Conservation (phyloP, 2,113 vertebrate genomes). For the Apodemus sylvaticus region DNA sequence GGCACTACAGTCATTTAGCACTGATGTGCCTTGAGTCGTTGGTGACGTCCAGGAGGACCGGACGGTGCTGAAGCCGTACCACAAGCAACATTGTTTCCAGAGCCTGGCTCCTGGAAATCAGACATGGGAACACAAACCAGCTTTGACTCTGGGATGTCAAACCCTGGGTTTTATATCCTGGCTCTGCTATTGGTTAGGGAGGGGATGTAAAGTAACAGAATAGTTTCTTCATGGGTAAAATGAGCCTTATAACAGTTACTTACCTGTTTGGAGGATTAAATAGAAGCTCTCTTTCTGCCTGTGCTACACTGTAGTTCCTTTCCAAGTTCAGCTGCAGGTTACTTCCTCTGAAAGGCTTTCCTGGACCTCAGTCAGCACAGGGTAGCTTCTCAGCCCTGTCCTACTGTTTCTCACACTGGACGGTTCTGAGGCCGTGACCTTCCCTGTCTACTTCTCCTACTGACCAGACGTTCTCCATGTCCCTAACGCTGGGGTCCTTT, state of each 20-base stretch:
- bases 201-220: background rate
- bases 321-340: background rate
- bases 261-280: background rate
- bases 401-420: background rate
- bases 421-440: background rate
- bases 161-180: background rate
- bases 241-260: background rate
- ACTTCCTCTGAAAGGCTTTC: background rate
- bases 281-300: background rate
- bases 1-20: background rate
- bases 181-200: background rate
- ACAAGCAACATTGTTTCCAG: slow-evolving; percentile 24
- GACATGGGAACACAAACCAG: background rate
- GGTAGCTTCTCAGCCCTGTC: background rate
- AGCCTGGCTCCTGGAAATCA: slow-evolving; percentile 25
- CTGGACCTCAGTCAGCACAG: rapidly evolving
- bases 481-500: background rate
- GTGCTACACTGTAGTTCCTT: background rate
- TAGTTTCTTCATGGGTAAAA: slow-evolving; percentile 2
- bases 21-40: background rate
- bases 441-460: background rate
- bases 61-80: background rate
- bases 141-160: background rate
- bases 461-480: background rate
- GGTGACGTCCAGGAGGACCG: too few species aligned